A percentile compares a stretch with the other conserved stretches of the same genome.
phyloP scores from a whole-genome alignment of 2,113 vertebrate genomes.

The Ahaetulla prasina region DNA sequence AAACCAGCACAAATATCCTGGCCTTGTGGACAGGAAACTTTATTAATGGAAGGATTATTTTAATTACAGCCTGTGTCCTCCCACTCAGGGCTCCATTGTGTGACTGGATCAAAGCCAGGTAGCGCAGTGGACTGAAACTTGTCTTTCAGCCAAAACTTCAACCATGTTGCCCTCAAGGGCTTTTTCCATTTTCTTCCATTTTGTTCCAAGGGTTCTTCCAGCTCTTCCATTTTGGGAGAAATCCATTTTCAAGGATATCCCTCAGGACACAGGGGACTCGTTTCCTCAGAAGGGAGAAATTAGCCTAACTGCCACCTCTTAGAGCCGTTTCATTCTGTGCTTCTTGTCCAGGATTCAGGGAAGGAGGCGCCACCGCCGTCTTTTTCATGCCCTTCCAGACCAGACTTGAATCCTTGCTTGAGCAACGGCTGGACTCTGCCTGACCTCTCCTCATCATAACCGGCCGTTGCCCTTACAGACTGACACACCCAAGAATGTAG shows the following conservation, averaged over 20 bases:
- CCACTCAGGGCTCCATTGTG: not conserved
- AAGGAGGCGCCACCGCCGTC: not conserved
- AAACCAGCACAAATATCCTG: not conserved
- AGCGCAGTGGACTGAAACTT: not conserved
- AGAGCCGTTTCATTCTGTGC: not conserved
- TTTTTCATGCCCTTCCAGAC: not conserved
- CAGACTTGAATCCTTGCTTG: not conserved
- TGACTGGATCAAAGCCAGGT: not conserved
- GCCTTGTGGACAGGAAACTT: not conserved
- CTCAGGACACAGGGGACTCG: not conserved
- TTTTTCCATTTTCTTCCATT: not conserved
- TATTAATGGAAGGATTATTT: not conserved
- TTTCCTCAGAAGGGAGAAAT: not conserved
- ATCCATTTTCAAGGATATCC: not conserved
- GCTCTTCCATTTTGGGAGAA: not conserved
- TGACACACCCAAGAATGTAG: not conserved
- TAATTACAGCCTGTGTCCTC: not conserved
- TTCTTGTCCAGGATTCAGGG: not conserved
- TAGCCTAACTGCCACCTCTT: not conserved
- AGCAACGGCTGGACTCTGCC: not conserved
- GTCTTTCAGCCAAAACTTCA: not conserved
- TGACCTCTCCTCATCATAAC: not conserved
- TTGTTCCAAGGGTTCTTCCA: too few species aligned
- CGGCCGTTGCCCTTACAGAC: not conserved
- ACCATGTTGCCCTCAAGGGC: not conserved